Evolutionary conservation across 2,888 invertebrate species (phyloP).

Genomic region (Andricus quercusramuli): DNA sequence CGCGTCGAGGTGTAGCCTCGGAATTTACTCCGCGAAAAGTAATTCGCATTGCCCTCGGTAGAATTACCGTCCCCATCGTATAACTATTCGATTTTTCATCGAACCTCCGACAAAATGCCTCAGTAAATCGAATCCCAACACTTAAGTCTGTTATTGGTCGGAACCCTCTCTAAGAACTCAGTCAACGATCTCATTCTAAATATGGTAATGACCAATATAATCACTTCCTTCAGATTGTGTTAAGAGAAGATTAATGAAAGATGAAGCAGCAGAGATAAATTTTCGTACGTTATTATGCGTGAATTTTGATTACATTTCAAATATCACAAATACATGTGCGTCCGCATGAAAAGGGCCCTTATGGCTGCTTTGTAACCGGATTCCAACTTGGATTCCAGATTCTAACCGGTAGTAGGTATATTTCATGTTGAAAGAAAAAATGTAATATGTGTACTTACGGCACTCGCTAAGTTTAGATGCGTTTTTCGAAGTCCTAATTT

Average conservation of each 20-base stretch:
- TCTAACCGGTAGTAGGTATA: too few species aligned
- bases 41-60: constrained; percentile 46
- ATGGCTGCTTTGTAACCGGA: too few species aligned
- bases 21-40: constrained; percentile 42
- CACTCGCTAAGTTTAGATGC: too few species aligned
- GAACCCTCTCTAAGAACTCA: background rate
- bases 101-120: constrained; percentile 20
- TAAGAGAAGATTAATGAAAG: constrained; percentile 9
- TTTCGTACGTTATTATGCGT: too few species aligned
- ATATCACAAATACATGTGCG: too few species aligned
- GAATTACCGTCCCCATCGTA: constrained; percentile 28
- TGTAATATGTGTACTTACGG: too few species aligned
- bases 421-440: too few species aligned
- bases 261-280: background rate
- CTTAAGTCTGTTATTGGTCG: background rate
- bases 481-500: too few species aligned
- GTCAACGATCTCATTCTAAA: constrained; percentile 3
- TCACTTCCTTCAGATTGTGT: background rate
- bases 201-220: background rate
- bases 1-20: constrained; percentile 43
- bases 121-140: constrained; percentile 26
- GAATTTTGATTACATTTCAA: too few species aligned
- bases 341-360: too few species aligned
- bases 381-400: too few species aligned
- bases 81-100: constrained; percentile 25